A percentile compares a stretch with the other conserved stretches of the same genome.
Evolutionary conservation across 2,113 vertebrate genomes (phyloP).

Genomic region (Alligator mississippiensis): DNA sequence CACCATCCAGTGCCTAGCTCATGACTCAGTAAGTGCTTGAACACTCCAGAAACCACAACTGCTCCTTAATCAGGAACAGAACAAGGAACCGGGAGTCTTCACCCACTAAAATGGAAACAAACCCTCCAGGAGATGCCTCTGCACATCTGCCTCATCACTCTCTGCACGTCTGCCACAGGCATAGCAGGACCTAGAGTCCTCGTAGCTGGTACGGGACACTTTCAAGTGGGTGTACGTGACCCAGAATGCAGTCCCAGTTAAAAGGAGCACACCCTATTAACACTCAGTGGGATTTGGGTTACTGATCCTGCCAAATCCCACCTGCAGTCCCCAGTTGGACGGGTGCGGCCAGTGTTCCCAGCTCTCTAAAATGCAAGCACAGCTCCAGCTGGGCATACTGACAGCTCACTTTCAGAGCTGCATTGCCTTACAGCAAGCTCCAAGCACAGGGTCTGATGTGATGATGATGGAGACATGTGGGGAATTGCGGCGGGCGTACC

Average conservation of each 20-base stretch:
- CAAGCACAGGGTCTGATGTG: constrained; percentile 12
- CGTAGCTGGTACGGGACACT: neutral
- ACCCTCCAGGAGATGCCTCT: constrained; percentile 14
- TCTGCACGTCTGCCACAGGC: neutral
- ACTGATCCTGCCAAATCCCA: constrained; percentile 11
- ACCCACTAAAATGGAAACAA: neutral
- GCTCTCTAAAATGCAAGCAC: constrained; percentile 9
- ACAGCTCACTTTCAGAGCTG: rapidly evolving
- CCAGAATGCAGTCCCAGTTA: neutral
- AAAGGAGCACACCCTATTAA: neutral
- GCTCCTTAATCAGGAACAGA: constrained; percentile 47
- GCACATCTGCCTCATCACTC: neutral
- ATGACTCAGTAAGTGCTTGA: constrained; percentile 39
- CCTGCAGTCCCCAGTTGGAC: neutral
- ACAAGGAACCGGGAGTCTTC: constrained; percentile 37
- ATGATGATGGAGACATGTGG: neutral
- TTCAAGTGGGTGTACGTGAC: neutral
- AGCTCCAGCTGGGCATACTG: neutral
- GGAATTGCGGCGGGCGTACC: neutral
- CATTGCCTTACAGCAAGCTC: neutral
- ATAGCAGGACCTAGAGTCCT: neutral
- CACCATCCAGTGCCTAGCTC: constrained; percentile 1
- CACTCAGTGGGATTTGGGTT: neutral
- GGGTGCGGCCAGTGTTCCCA: neutral
- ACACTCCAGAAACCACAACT: constrained; percentile 52